These are phyloP conservation scores for Myanophis thanlyinensis DNA, from an alignment of 2,113 vertebrate species.

Conservation along the genomic window DNA sequence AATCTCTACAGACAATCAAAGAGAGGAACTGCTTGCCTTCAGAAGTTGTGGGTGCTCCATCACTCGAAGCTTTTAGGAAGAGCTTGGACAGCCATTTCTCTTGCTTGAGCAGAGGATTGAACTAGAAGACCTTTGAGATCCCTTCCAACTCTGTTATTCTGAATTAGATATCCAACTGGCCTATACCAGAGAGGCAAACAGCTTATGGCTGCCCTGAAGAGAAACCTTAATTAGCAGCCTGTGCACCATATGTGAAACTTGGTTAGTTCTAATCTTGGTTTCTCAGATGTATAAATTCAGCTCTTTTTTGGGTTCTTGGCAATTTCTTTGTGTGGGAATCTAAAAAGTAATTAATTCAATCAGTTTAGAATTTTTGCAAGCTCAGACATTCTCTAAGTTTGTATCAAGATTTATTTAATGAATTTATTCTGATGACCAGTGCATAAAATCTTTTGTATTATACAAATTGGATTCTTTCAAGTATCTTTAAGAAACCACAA, in stretches of 20 bases:
- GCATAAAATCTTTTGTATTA: not conserved
- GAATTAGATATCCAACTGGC: not conserved
- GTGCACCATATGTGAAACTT: not conserved
- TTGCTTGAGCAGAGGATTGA: too few species aligned
- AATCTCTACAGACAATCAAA: too few species aligned
- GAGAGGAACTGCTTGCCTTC: too few species aligned
- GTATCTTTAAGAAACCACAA: not conserved
- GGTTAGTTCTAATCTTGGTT: not conserved
- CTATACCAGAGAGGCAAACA: not conserved
- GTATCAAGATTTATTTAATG: not conserved
- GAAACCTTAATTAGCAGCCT: not conserved
- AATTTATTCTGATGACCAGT: not conserved
- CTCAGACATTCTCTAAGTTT: not conserved
- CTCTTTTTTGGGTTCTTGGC: not conserved
- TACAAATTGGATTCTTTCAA: not conserved
- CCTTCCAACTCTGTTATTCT: too few species aligned
- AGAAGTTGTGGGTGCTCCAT: too few species aligned
- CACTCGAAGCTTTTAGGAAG: too few species aligned
- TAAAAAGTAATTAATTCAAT: not conserved
- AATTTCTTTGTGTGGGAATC: not conserved
- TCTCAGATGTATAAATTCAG: not conserved
- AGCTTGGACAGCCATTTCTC: too few species aligned
- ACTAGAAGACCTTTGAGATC: too few species aligned
- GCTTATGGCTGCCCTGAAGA: not conserved
- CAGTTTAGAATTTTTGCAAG: not conserved